phyloP scores from a whole-genome alignment of 2,113 vertebrate species.

The Archocentrus centrarchus region DNA sequence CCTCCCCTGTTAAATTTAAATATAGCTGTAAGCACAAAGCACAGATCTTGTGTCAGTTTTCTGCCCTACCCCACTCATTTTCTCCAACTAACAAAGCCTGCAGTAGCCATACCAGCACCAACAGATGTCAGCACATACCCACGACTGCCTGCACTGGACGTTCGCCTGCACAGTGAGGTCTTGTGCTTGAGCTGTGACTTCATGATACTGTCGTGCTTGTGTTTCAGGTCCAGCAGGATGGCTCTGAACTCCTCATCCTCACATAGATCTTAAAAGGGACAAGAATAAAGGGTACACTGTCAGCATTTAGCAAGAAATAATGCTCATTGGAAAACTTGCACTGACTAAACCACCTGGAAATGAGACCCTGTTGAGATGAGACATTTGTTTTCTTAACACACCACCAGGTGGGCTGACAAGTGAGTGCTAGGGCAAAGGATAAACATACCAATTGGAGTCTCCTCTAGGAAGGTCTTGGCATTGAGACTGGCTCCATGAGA shows the following conservation, averaged over 20 bases:
- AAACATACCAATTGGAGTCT: slow-evolving; percentile 94
- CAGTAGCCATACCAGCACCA: slow-evolving; percentile 30
- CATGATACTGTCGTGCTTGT: slow-evolving; percentile 98
- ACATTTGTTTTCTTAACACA: slow-evolving; percentile 10
- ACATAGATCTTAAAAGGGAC: slow-evolving; percentile 86
- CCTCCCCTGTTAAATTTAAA: not conserved
- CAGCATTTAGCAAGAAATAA: not conserved
- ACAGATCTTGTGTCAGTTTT: not conserved
- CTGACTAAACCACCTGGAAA: slow-evolving; percentile 9
- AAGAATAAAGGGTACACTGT: not conserved
- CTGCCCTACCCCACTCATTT: not conserved
- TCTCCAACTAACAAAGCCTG: not conserved
- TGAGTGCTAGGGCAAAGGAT: not conserved
- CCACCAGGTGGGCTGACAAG: not conserved
- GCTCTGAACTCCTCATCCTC: slow-evolving; percentile 96
- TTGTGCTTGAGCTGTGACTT: slow-evolving; percentile 97
- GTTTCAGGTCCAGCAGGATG: slow-evolving; percentile 93
- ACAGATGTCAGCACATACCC: slow-evolving; percentile 86
- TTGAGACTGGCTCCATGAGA: slow-evolving; percentile 95
- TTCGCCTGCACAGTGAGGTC: slow-evolving; percentile 93
- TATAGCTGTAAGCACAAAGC: not conserved
- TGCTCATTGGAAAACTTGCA: not conserved
- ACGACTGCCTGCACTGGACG: slow-evolving; percentile 94
- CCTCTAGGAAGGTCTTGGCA: slow-evolving; percentile 93
- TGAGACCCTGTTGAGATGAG: not conserved